phyloP scores from a whole-genome alignment of 2,888 invertebrate species.

The Leucoma salicis region DNA sequence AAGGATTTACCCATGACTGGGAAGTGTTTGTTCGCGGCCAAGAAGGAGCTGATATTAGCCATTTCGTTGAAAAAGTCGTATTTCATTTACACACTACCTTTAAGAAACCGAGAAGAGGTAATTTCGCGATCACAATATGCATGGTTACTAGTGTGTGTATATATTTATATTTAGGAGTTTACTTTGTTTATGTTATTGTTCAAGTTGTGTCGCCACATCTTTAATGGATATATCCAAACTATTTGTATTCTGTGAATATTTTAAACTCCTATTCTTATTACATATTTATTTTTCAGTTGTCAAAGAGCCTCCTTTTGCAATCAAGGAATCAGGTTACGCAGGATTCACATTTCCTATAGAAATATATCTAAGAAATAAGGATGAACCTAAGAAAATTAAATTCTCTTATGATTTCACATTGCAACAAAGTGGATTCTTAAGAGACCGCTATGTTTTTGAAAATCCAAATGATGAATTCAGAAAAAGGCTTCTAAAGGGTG shows the following conservation, averaged over 20 bases:
- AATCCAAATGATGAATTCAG: slow-evolving; percentile 95
- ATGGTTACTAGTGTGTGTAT: not conserved
- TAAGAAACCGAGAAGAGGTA: slow-evolving; percentile 94
- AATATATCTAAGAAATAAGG: slow-evolving; percentile 93
- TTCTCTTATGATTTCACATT: slow-evolving; percentile 93
- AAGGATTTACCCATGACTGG: slow-evolving; percentile 99
- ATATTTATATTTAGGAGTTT: not conserved
- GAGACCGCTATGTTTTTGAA: slow-evolving; percentile 92
- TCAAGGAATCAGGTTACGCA: slow-evolving; percentile 97
- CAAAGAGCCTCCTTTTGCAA: slow-evolving; percentile 94
- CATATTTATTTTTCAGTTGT: slow-evolving; percentile 84
- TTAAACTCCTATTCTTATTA: too few relatives aligned
- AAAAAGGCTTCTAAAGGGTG: slow-evolving; percentile 92
- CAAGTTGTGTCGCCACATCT: slow-evolving; percentile 3
- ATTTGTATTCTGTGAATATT: not conserved
- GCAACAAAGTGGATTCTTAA: slow-evolving; percentile 87
- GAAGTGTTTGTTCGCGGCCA: slow-evolving; percentile 95
- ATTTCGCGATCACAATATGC: slow-evolving; percentile 15
- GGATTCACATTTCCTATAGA: slow-evolving; percentile 95
- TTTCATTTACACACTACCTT: slow-evolving; percentile 96
- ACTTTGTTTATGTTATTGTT: slow-evolving; percentile 21
- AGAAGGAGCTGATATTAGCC: slow-evolving; percentile 92
- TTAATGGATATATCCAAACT: not conserved
- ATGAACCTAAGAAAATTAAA: slow-evolving; percentile 93
- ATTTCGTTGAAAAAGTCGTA: slow-evolving; percentile 96